These are phyloP conservation scores for Enteromius trimaculatus DNA, from an alignment of 2,797 vertebrate species.

Conservation along the genomic window DNA sequence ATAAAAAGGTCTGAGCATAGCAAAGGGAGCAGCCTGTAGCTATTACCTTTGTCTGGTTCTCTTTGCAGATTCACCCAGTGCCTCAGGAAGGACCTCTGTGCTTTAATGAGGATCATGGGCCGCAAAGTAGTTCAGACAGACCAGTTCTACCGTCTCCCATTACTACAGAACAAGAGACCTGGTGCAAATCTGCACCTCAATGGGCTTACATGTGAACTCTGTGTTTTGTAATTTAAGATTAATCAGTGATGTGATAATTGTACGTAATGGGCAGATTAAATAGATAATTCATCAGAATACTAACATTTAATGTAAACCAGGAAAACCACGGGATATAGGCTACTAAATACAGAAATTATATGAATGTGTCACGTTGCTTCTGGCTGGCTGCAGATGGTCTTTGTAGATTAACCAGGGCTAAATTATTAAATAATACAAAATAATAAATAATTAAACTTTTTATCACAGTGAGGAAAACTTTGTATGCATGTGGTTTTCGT, in stretches of 20 bases:
- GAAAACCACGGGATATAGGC: background rate
- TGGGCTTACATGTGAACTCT: constrained; percentile 4
- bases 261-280: background rate
- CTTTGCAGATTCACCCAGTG: constrained; percentile 33
- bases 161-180: constrained; percentile 15
- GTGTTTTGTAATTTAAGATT: constrained; percentile 1
- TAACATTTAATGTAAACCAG: background rate
- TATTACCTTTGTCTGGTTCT: constrained; percentile 59
- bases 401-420: constrained; percentile 18
- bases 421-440: constrained; percentile 15
- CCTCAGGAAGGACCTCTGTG: constrained; percentile 44
- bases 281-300: background rate
- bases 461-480: constrained; percentile 3
- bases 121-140: constrained; percentile 10
- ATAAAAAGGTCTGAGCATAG: constrained; percentile 59
- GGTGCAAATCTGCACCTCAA: background rate
- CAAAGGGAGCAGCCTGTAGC: constrained; percentile 51
- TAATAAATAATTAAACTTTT: constrained; percentile 20
- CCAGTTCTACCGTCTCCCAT: constrained; percentile 8
- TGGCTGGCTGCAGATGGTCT: constrained; percentile 17
- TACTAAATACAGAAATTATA: background rate
- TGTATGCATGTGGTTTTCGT: background rate
- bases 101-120: constrained; percentile 48
- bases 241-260: background rate
- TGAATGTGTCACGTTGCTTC: constrained; percentile 6